Evolutionary conservation across 1,140 invertebrate genomes (phyloP).

Genomic region (Belonocnema kinseyi): DNA sequence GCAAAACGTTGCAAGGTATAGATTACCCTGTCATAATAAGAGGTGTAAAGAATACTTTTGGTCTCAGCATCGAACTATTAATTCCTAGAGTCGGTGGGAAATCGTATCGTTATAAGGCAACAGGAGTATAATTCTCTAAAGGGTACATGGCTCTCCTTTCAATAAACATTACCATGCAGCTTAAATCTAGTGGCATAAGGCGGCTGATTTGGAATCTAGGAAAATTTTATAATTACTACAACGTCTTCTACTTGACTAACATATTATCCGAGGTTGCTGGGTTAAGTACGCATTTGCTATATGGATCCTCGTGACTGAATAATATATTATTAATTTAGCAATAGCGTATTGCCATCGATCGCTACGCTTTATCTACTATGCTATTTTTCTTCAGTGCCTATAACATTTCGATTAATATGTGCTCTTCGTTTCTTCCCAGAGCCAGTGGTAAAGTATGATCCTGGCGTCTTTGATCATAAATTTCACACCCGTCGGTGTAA

Average conservation of each 20-base stretch:
- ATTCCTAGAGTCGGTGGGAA: not conserved
- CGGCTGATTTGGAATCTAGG: not conserved
- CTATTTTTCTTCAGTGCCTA: not conserved
- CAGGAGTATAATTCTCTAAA: not conserved
- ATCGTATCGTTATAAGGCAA: not conserved
- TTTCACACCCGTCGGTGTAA: constrained; percentile 13
- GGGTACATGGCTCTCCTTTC: not conserved
- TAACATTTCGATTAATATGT: constrained; percentile 10
- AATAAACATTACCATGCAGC: not conserved
- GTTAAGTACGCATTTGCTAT: not conserved
- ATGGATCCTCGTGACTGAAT: not conserved
- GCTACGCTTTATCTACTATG: not conserved
- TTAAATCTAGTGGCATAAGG: not conserved
- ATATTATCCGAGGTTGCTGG: not conserved
- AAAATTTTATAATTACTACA: not conserved
- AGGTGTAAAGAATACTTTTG: not conserved
- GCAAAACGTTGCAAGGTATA: not conserved
- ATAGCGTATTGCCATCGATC: not conserved
- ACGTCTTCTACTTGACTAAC: not conserved
- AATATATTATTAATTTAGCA: constrained; percentile 24
- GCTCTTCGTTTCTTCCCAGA: not conserved
- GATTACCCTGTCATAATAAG: not conserved
- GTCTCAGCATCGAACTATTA: not conserved
- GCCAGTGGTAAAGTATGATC: not conserved
- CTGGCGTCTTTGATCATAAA: constrained; percentile 12